Evolutionary conservation across 2,797 vertebrate species (phyloP).

Genomic region (Myotis pilosus): DNA sequence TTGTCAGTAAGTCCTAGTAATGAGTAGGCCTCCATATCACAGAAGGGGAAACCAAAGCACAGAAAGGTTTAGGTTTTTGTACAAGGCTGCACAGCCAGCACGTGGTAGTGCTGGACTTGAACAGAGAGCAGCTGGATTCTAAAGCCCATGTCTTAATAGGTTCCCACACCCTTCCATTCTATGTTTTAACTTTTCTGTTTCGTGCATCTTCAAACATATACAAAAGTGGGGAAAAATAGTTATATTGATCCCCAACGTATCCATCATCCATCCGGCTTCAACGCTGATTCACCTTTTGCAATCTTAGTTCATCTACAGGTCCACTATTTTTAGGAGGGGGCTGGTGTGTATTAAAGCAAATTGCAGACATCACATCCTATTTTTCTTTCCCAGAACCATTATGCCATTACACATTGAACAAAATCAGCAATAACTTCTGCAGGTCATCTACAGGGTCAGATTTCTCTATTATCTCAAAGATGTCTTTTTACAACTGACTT

Average conservation of each 20-base stretch:
- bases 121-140: neutral
- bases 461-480: neutral
- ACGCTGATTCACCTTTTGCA: neutral
- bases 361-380: neutral
- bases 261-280: neutral
- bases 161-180: neutral
- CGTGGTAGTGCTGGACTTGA: neutral
- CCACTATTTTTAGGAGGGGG: neutral
- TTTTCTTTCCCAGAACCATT: neutral
- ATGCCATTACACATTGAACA: neutral
- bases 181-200: neutral
- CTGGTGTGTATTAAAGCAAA: neutral
- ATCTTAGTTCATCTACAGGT: neutral
- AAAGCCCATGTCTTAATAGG: neutral
- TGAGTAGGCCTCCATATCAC: neutral
- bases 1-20: neutral
- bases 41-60: neutral
- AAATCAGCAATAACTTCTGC: neutral
- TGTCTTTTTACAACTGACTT: neutral
- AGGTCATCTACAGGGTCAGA: neutral
- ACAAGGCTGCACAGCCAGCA: neutral
- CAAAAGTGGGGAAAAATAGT: neutral
- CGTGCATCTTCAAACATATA: neutral
- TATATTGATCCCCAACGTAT: neutral
- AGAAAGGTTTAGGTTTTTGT: neutral